phyloP scores from a whole-genome alignment of 2,888 invertebrate species.

The Ormyrus labotus region DNA sequence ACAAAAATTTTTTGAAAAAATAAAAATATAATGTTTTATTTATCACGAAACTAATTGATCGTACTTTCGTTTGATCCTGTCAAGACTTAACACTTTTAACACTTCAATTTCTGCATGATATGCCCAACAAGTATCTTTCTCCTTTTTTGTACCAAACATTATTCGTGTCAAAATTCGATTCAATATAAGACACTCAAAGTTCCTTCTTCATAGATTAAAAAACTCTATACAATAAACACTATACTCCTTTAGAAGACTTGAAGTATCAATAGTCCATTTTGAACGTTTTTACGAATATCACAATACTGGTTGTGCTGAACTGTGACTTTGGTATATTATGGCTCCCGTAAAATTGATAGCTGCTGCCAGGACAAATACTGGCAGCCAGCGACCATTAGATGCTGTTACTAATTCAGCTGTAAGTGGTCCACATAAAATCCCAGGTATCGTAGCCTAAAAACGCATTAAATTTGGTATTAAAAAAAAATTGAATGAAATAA shows the following conservation, averaged over 20 bases:
- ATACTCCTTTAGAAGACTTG: conserved; percentile 15
- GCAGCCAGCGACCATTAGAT: conserved; percentile 84
- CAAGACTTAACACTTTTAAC: conserved; percentile 44
- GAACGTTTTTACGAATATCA: conserved; percentile 68
- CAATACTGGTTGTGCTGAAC: conserved; percentile 82
- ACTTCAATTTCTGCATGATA: conserved; percentile 45
- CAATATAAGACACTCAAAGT: conserved; percentile 41
- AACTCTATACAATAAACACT: conserved; percentile 46
- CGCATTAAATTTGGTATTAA: conserved; percentile 6
- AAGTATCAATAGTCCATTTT: conserved; percentile 38
- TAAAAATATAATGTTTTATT: conserved; percentile 45
- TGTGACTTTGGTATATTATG: conserved; percentile 84
- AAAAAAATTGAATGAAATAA: neutral
- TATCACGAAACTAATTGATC: conserved; percentile 40
- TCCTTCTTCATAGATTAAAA: neutral
- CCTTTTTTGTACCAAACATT: conserved; percentile 35
- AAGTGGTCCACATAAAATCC: conserved; percentile 85
- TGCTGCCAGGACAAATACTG: conserved; percentile 84
- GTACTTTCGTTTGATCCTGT: conserved; percentile 30
- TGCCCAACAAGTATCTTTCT: conserved; percentile 44
- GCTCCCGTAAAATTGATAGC: conserved; percentile 85
- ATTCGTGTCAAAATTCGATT: conserved; percentile 44
- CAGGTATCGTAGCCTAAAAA: conserved; percentile 83
- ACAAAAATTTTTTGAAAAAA: conserved; percentile 48
- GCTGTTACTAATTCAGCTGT: conserved; percentile 85